phyloP scores from a whole-genome alignment of 1,140 invertebrate species.

The Hyles euphorbiae region DNA sequence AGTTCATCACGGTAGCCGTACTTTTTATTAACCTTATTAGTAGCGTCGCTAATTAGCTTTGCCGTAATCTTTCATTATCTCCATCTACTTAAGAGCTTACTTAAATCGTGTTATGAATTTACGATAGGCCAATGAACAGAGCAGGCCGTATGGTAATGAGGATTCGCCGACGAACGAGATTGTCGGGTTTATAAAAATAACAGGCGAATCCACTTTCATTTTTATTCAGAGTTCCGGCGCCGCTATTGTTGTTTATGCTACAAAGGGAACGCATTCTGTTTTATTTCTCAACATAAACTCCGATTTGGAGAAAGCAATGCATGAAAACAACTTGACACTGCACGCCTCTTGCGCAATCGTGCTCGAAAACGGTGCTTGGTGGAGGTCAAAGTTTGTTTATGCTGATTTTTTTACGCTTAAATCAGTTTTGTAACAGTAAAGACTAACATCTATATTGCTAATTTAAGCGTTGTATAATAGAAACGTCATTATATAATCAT shows the following conservation, averaged over 20 bases:
- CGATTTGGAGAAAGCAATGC: constrained; percentile 30
- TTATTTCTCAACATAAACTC: constrained; percentile 21
- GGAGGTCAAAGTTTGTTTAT: too few relatives aligned
- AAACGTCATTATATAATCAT: too few relatives aligned
- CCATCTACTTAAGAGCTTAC: neutral
- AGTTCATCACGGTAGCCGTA: too few relatives aligned
- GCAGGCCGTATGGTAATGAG: constrained; percentile 50
- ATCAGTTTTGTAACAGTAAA: too few relatives aligned
- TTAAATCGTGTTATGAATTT: constrained; percentile 6
- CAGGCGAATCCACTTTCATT: constrained; percentile 68
- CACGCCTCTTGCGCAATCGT: constrained; percentile 3
- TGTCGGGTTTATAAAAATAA: constrained; percentile 66
- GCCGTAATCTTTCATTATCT: neutral
- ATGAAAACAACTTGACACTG: constrained; percentile 17
- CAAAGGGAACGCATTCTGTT: constrained; percentile 42
- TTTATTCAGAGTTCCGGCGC: constrained; percentile 55
- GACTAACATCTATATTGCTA: too few relatives aligned
- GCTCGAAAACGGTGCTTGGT: too few relatives aligned
- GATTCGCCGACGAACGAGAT: constrained; percentile 53
- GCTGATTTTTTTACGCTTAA: too few relatives aligned
- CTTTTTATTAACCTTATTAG: too few relatives aligned
- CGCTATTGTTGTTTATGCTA: constrained; percentile 43
- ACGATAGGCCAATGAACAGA: neutral
- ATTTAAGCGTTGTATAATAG: too few relatives aligned
- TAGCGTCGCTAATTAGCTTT: neutral